Percentiles rank a stretch among this genome's conserved stretches.
Evolutionary conservation across 2,113 vertebrate species (phyloP).

Genomic region (Choloepus hoffmanni): DNA sequence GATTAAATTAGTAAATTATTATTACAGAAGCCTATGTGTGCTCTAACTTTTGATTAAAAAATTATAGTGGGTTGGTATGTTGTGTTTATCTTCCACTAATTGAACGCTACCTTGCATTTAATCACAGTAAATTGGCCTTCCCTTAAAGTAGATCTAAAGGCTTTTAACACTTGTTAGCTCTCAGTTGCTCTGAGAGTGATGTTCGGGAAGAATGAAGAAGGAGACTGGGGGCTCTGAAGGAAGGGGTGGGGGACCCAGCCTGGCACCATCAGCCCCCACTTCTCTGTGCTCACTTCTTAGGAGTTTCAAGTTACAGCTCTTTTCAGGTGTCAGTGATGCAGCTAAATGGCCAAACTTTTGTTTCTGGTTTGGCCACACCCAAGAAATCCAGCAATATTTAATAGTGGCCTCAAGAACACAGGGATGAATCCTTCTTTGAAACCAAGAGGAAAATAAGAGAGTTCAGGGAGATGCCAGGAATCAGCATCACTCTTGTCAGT

Average conservation of each 20-base stretch:
- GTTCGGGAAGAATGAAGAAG: not conserved
- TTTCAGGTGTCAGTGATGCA: not conserved
- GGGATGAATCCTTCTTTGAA: conserved; percentile 19
- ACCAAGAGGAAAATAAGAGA: not conserved
- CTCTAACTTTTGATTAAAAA: conserved; percentile 81
- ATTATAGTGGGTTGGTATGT: conserved; percentile 75
- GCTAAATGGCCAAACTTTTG: not conserved
- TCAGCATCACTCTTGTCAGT: not conserved
- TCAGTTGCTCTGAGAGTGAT: conserved; percentile 21
- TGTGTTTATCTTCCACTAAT: conserved; percentile 79
- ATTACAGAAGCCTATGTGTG: conserved; percentile 48
- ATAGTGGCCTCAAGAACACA: not conserved
- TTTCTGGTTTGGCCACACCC: not conserved
- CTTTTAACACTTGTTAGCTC: conserved; percentile 68
- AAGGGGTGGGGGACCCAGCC: fast-evolving
- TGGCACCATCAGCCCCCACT: not conserved
- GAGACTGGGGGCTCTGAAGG: not conserved
- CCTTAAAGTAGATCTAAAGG: conserved; percentile 71
- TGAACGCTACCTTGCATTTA: conserved; percentile 79
- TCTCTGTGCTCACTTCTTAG: not conserved
- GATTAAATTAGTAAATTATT: conserved; percentile 75
- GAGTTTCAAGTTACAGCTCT: not conserved
- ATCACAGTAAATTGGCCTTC: conserved; percentile 79
- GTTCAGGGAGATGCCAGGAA: not conserved
- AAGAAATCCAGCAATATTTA: not conserved